These are phyloP conservation scores for Urophycis tenuis DNA, from an alignment of 2,797 vertebrate species.

Conservation along the genomic window DNA sequence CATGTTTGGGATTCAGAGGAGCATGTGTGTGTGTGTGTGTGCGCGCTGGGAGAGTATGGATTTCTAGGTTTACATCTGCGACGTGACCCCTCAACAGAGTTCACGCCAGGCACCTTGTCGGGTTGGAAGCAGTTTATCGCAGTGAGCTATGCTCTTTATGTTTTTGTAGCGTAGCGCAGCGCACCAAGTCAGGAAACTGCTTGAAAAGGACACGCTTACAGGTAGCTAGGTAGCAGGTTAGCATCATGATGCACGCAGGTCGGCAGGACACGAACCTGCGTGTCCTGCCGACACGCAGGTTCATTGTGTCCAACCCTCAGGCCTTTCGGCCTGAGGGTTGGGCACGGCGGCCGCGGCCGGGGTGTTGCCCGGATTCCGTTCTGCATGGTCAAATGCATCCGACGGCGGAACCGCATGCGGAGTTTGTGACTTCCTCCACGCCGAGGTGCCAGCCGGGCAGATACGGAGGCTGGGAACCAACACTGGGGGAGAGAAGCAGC, in stretches of 20 bases:
- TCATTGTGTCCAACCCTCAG: too few species aligned
- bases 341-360: background rate
- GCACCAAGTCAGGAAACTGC: background rate
- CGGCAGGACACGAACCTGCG: background rate
- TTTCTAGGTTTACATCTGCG: too few species aligned
- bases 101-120: background rate
- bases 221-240: background rate
- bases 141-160: too few species aligned
- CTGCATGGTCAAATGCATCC: background rate
- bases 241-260: background rate
- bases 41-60: conserved; percentile 30
- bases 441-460: background rate
- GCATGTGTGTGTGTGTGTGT: background rate
- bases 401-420: background rate
- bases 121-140: background rate
- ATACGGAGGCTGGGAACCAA: background rate
- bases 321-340: background rate
- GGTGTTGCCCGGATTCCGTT: background rate
- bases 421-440: background rate
- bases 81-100: conserved; percentile 35
- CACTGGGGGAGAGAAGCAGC: background rate
- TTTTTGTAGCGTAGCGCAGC: background rate
- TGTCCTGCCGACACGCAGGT: too few species aligned
- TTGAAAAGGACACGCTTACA: background rate
- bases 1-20: conserved; percentile 30